These are phyloP conservation scores for Euplagia quadripunctaria DNA, from an alignment of 2,888 invertebrate species.

Conservation along the genomic window DNA sequence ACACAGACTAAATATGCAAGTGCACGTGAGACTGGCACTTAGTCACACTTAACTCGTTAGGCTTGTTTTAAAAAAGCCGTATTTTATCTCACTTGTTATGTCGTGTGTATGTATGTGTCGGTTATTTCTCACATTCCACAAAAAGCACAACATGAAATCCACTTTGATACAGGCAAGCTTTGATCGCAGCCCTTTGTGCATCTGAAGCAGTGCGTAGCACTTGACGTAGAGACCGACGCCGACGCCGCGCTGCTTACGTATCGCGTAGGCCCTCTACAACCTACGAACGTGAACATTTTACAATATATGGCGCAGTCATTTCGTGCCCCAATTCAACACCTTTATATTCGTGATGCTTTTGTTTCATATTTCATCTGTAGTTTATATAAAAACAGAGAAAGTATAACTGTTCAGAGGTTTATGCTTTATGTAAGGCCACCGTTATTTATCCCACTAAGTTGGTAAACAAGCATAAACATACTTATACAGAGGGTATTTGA, in stretches of 20 bases:
- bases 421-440: background rate
- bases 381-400: background rate
- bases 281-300: background rate
- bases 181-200: conserved; percentile 22
- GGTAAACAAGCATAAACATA: background rate
- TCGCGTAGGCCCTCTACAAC: conserved; percentile 14
- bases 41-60: background rate
- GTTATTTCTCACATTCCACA: background rate
- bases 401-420: background rate
- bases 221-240: conserved; percentile 14
- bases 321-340: background rate
- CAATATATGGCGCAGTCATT: background rate
- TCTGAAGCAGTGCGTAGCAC: conserved; percentile 27
- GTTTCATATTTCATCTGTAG: background rate
- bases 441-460: background rate
- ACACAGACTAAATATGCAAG: background rate
- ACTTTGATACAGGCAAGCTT: conserved; percentile 14
- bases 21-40: background rate
- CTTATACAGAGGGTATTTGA: too few relatives aligned
- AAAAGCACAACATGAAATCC: conserved; percentile 5
- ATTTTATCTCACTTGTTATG: background rate
- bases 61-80: background rate
- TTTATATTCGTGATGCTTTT: background rate
- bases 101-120: background rate
- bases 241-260: background rate